phyloP scores from a whole-genome alignment of 2,888 invertebrate species.

The Epiblema foenella region DNA sequence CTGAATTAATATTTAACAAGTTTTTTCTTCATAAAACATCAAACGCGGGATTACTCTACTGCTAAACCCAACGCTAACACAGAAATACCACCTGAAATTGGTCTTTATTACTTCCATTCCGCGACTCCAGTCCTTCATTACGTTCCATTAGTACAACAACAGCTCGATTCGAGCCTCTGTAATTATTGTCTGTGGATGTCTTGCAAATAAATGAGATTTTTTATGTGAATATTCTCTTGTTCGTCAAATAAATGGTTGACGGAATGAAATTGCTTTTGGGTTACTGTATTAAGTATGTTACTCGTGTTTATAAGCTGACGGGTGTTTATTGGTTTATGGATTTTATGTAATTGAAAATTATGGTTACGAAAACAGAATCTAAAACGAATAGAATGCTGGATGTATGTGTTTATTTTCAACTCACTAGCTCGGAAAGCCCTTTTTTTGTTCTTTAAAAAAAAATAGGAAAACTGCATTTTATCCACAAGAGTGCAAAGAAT shows the following conservation, averaged over 20 bases:
- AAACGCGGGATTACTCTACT: not conserved
- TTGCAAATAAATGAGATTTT: conserved; percentile 9
- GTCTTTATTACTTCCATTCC: conserved; percentile 25
- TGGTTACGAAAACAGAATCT: not conserved
- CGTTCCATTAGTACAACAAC: conserved; percentile 15
- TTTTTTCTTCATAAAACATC: too few relatives aligned
- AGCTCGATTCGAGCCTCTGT: conserved; percentile 14
- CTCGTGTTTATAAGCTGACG: not conserved
- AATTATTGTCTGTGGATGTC: conserved; percentile 6
- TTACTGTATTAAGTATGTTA: not conserved
- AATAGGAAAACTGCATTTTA: too few relatives aligned
- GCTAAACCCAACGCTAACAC: conserved; percentile 7
- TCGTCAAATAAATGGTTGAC: not conserved
- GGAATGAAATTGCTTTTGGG: not conserved
- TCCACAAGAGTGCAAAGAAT: too few relatives aligned
- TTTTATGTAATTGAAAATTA: not conserved
- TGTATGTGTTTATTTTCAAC: too few relatives aligned
- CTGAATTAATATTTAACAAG: too few relatives aligned
- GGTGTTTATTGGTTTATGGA: not conserved
- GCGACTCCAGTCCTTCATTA: conserved; percentile 27
- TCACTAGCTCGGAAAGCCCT: too few relatives aligned
- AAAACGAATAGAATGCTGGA: too few relatives aligned
- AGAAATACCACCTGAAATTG: conserved; percentile 25
- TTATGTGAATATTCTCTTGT: not conserved
- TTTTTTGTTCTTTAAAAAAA: too few relatives aligned